Percentiles rank a stretch among this genome's conserved stretches.
These are phyloP conservation scores for Ardeotis arabs DNA, from an alignment of 2,113 vertebrate genomes.

Conservation along the genomic window DNA sequence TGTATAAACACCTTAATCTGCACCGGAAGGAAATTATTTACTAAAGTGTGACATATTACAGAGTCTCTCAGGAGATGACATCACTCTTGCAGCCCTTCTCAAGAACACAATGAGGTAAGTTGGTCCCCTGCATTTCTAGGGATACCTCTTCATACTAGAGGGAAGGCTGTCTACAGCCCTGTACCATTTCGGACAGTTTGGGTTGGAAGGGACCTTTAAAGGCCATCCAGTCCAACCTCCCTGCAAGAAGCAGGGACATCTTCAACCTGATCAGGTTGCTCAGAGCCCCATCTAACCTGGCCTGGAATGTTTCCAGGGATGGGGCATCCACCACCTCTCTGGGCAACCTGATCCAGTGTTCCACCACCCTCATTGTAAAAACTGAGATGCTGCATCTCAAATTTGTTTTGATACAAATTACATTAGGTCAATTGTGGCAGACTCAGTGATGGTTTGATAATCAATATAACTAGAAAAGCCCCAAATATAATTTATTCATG, in stretches of 20 bases:
- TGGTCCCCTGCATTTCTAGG: neutral
- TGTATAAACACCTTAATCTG: neutral
- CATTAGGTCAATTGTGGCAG: neutral
- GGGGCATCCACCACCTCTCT: too few relatives aligned
- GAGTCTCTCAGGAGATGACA: neutral
- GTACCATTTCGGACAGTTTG: neutral
- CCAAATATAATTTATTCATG: conserved; percentile 1
- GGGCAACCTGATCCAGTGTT: too few relatives aligned
- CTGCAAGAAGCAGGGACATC: too few relatives aligned
- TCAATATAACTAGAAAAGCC: neutral
- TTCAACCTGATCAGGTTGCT: too few relatives aligned
- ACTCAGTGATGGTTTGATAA: neutral
- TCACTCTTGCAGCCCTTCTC: neutral
- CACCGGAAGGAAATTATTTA: neutral
- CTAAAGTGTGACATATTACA: neutral
- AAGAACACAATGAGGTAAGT: neutral
- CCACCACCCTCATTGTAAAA: too few relatives aligned
- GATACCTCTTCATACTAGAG: neutral
- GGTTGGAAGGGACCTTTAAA: too few relatives aligned
- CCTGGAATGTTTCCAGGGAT: too few relatives aligned
- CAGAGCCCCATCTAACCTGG: too few relatives aligned
- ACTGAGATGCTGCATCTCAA: neutral
- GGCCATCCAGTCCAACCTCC: too few relatives aligned
- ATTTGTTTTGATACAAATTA: neutral
- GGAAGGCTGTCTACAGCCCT: neutral